phyloP scores from a whole-genome alignment of 2,113 vertebrate genomes.

The Callipepla californica region DNA sequence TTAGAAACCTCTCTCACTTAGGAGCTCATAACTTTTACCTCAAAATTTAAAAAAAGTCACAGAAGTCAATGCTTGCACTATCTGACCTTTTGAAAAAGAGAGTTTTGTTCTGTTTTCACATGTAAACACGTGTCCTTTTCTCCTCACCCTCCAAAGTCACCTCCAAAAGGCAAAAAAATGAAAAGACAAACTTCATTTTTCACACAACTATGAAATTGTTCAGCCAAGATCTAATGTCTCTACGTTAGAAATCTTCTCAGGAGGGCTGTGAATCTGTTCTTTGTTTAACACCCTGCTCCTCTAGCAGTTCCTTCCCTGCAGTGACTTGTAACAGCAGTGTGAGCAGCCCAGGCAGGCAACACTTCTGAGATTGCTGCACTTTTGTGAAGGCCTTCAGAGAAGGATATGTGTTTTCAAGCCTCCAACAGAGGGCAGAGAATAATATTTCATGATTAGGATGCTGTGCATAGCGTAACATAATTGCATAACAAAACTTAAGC shows the following conservation, averaged over 20 bases:
- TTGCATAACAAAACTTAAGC: too few relatives aligned
- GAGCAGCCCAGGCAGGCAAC: neutral
- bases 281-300: neutral
- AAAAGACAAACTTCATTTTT: neutral
- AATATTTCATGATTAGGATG: neutral
- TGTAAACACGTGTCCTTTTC: accelerated
- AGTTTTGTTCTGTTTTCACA: neutral
- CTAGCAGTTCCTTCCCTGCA: neutral
- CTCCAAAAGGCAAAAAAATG: neutral
- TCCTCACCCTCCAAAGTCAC: neutral
- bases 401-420: neutral
- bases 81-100: neutral
- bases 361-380: too few relatives aligned
- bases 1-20: neutral
- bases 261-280: neutral
- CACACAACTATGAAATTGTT: neutral
- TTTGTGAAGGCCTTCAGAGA: neutral
- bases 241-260: neutral
- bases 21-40: accelerated
- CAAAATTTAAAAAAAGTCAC: neutral
- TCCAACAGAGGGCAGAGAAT: accelerated
- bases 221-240: neutral
- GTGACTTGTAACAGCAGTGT: accelerated
- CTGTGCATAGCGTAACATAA: too few relatives aligned
- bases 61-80: neutral